Evolutionary conservation across 2,113 vertebrate species (phyloP).

Genomic region (Columba janthina): DNA sequence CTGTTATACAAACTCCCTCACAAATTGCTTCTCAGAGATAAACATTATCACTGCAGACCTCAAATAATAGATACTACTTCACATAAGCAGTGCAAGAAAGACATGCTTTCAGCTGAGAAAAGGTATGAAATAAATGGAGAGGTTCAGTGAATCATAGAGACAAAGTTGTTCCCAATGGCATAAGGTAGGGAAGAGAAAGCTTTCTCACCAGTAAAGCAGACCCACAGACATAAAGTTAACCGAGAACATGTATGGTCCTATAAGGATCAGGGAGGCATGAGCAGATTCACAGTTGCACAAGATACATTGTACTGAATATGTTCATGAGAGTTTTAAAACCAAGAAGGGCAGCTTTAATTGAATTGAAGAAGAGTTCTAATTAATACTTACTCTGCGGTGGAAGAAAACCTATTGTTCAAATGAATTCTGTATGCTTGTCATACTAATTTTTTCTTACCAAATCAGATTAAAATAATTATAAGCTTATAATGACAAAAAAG

Average conservation of each 20-base stretch:
- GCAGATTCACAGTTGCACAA: neutral
- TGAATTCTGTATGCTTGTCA: conserved; percentile 43
- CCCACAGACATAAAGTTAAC: neutral
- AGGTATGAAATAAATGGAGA: neutral
- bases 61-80: neutral
- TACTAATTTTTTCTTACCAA: conserved; percentile 35
- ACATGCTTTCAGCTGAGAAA: neutral
- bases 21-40: neutral
- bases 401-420: conserved; percentile 52
- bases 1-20: neutral
- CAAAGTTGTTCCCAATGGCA: neutral
- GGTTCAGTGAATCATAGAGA: neutral
- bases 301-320: neutral
- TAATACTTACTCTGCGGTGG: conserved; percentile 31
- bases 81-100: neutral
- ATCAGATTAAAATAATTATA: conserved; percentile 63
- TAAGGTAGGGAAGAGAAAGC: neutral
- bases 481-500: conserved; percentile 29
- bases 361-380: conserved; percentile 46
- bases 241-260: neutral
- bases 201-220: neutral
- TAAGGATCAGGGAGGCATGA: neutral
- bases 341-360: conserved; percentile 36
- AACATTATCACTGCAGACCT: neutral
- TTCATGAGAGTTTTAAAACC: neutral